Evolutionary conservation across 2,888 invertebrate genomes (phyloP), one percentile per base, ranked within the genome.

Genomic region (Liodrosophila aerea): DNA sequence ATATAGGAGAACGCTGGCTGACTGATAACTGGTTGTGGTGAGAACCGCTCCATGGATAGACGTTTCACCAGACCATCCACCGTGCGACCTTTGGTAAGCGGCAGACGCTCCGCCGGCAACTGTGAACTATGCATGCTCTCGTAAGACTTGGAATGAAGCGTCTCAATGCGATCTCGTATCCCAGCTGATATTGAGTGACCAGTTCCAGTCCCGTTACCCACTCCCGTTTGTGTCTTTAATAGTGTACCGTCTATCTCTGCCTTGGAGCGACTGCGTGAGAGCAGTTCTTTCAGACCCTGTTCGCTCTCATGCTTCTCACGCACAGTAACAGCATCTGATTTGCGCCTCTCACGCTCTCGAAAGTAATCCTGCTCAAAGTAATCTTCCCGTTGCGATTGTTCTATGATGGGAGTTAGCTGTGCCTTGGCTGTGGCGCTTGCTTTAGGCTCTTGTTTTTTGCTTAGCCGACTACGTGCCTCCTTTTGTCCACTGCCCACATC

Each of bases 1-100:
- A 94, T 94, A 78, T 96, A 96, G 0, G 96, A 96, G 89, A 96
- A 96, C 27, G 95, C 96, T 85, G 95, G 93, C 85, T 94, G 95
- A 72, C 92, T 92, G 85, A 95, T 94, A 70, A 92, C 92, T 1
- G 94, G 93, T 40, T 94, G 93, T 0, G 94, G 92, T 7, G 93
- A 92, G 45, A 92, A 91, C 73, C 93, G 93, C 74, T 95, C 95
- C 89, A 93, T 93, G 64, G 93, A 95, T 59, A 96, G 89, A 69
- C 95, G 92, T 85, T 93, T 94, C 27, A 95, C 94, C 92, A 96
- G 93, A 58, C 93, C 93, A 88, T 94, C 93, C 22, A 96, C 95
- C n/a, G 94, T 93, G 40, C 93, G 91, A 22, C 94, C 94, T 88
- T 93, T 92, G 36, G 94, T 94, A 60, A 94, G 89, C 56, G 94